phyloP scores from a whole-genome alignment of 92 coral and sea anemone species.

The Muricea muricata region DNA sequence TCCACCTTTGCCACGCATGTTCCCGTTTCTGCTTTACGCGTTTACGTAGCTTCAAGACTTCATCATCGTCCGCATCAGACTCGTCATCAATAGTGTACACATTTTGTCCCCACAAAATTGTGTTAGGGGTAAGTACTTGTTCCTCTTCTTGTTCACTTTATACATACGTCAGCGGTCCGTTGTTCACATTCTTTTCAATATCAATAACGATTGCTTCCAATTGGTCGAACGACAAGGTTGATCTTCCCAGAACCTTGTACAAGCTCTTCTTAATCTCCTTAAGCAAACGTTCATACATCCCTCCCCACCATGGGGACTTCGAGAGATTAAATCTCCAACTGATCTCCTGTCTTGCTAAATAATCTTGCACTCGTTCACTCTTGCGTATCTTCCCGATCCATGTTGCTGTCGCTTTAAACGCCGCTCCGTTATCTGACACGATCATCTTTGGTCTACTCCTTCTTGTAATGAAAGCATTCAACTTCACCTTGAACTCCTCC shows the following conservation, averaged over 20 bases:
- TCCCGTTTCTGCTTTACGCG: constrained; percentile 13
- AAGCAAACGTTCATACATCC: constrained; percentile 59
- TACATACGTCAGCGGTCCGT: constrained; percentile 60
- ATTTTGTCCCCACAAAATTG: constrained; percentile 27
- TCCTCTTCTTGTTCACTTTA: constrained; percentile 60
- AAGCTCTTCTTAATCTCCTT: constrained; percentile 63
- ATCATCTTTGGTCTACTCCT: constrained; percentile 28
- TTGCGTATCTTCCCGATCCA: constrained; percentile 39
- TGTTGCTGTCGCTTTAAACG: constrained; percentile 45
- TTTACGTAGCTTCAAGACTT: neutral
- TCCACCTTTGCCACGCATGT: constrained; percentile 41
- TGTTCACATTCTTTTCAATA: constrained; percentile 59
- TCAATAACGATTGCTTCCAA: constrained; percentile 59
- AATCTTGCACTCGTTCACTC: constrained; percentile 47
- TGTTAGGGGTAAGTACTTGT: too few relatives aligned
- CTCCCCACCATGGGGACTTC: too few relatives aligned
- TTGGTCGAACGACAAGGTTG: constrained; percentile 37
- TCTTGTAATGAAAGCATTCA: constrained; percentile 34
- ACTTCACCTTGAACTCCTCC: constrained; percentile 57
- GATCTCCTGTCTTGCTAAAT: constrained; percentile 35
- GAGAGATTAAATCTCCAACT: constrained; percentile 57
- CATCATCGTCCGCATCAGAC: constrained; percentile 19
- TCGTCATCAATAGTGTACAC: constrained; percentile 19
- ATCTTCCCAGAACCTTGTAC: constrained; percentile 58
- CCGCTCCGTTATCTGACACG: constrained; percentile 20